Conservation (phyloP, 1,140 invertebrate genomes). For the Drosophila arawakana region DNA sequence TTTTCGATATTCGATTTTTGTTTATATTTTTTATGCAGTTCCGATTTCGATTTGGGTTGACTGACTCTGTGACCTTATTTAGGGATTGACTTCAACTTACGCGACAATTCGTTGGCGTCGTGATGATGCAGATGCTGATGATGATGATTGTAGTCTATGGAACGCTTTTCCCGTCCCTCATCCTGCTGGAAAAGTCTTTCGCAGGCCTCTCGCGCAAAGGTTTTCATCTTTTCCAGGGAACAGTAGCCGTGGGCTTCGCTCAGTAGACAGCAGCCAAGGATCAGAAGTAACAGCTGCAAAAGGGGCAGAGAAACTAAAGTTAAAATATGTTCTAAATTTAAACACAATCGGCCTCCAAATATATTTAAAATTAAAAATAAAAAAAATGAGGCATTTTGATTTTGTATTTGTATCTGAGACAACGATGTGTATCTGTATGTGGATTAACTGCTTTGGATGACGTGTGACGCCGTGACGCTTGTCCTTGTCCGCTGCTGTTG, state of each 20-base stretch:
- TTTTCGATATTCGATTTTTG: background rate
- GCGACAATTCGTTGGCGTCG: conserved; percentile 55
- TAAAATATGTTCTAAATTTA: conserved; percentile 44
- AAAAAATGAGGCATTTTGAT: background rate
- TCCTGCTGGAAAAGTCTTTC: conserved; percentile 74
- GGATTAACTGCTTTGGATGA: conserved; percentile 58
- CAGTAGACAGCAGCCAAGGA: conserved; percentile 49
- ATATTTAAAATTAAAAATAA: background rate
- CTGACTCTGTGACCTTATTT: conserved; percentile 76
- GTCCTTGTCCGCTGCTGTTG: conserved; percentile 21
- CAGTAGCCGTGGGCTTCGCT: conserved; percentile 51
- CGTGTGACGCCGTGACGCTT: conserved; percentile 40
- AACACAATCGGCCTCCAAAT: conserved; percentile 1
- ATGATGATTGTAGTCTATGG: conserved; percentile 58
- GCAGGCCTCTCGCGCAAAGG: conserved; percentile 73
- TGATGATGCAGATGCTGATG: conserved; percentile 33
- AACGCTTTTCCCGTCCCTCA: conserved; percentile 65
- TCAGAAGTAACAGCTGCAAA: conserved; percentile 48
- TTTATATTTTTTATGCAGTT: conserved; percentile 48
- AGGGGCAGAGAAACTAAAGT: conserved; percentile 14
- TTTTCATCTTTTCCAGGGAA: conserved; percentile 76
- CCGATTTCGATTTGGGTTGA: conserved; percentile 66
- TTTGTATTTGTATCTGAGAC: conserved; percentile 21
- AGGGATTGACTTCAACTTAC: conserved; percentile 54
- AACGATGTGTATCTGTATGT: conserved; percentile 29